phyloP scores from a whole-genome alignment of 1,140 invertebrate genomes.

The Palaemon carinicauda region DNA sequence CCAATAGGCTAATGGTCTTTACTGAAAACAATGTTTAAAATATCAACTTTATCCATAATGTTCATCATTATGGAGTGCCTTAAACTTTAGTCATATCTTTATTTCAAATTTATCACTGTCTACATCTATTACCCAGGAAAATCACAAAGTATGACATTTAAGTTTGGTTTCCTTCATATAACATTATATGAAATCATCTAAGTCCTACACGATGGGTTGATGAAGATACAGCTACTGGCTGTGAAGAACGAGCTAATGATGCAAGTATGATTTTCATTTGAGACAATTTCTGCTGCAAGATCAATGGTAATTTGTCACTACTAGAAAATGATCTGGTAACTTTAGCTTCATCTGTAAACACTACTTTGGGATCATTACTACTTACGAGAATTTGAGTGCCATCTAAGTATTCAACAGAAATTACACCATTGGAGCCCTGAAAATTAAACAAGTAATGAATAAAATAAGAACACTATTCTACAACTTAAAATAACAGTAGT shows the following conservation, averaged over 20 bases:
- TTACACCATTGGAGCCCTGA: constrained; percentile 15
- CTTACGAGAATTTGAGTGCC: constrained; percentile 27
- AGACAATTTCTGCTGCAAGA: constrained; percentile 13
- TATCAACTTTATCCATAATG: too few species aligned
- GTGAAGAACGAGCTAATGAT: neutral
- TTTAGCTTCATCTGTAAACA: constrained; percentile 15
- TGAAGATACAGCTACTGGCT: too few species aligned
- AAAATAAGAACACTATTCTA: neutral
- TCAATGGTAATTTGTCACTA: constrained; percentile 19
- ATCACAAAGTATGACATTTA: too few species aligned
- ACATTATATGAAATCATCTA: too few species aligned
- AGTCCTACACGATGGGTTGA: too few species aligned
- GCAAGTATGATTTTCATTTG: constrained; percentile 16
- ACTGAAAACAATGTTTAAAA: too few species aligned
- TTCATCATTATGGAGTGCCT: too few species aligned
- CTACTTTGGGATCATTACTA: constrained; percentile 26
- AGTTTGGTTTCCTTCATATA: too few species aligned
- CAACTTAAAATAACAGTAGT: neutral
- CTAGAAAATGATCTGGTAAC: neutral
- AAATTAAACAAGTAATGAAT: neutral
- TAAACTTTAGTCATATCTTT: too few species aligned
- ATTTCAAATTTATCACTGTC: too few species aligned
- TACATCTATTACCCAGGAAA: too few species aligned
- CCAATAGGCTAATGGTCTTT: too few species aligned
- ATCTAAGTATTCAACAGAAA: constrained; percentile 36